These are phyloP conservation scores for Fundulus diaphanus DNA, from an alignment of 2,797 vertebrate species.

Conservation along the genomic window DNA sequence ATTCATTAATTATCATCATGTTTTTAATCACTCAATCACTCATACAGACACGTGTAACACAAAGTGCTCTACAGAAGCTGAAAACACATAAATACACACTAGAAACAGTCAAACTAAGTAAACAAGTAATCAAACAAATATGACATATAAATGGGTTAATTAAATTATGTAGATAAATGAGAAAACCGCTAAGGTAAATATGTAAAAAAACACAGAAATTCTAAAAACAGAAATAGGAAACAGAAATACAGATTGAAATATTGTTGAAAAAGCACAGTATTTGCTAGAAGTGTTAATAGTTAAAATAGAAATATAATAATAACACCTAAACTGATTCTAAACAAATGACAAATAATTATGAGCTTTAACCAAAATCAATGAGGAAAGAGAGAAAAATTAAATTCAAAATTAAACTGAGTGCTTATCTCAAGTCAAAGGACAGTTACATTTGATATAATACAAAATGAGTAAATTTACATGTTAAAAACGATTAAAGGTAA, in stretches of 20 bases:
- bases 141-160: neutral
- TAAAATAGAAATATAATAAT: neutral
- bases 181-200: neutral
- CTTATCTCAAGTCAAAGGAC: too few relatives aligned
- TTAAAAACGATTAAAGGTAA: too few relatives aligned
- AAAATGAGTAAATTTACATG: too few relatives aligned
- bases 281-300: too few relatives aligned
- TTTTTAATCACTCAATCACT: neutral
- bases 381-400: too few relatives aligned
- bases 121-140: neutral
- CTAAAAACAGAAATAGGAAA: neutral
- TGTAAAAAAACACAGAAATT: neutral
- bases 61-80: neutral
- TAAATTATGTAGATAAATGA: neutral
- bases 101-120: neutral
- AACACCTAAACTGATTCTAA: too few relatives aligned
- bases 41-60: neutral
- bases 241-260: neutral
- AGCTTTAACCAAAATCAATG: too few relatives aligned
- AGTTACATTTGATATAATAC: too few relatives aligned
- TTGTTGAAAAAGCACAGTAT: neutral
- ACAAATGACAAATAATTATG: too few relatives aligned
- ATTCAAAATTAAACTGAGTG: too few relatives aligned
- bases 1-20: neutral
- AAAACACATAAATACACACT: neutral